Evolutionary conservation across 2,797 vertebrate species (phyloP).

Genomic region (Rhincodon typus): DNA sequence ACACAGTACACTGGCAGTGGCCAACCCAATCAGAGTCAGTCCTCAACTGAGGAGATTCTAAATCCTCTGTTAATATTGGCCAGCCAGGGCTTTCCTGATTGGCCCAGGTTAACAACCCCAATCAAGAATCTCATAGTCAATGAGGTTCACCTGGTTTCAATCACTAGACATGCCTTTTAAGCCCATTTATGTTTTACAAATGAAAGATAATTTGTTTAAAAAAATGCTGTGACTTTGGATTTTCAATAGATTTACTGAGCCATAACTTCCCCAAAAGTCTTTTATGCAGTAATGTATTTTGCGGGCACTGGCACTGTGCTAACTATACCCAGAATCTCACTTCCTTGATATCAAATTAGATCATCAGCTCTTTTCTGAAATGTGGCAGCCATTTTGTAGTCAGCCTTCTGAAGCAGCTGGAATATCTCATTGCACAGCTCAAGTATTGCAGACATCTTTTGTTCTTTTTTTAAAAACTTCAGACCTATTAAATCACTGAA

Average conservation of each 20-base stretch:
- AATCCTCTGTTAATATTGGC: no score
- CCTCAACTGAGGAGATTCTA: no score
- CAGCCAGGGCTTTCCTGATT: no score
- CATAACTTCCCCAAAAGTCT: background rate
- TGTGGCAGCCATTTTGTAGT: background rate
- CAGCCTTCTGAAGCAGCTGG: background rate
- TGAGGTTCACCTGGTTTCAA: no score
- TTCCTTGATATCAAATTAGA: background rate
- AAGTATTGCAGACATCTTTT: background rate
- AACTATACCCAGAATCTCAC: background rate
- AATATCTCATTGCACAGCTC: background rate
- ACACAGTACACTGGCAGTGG: no score
- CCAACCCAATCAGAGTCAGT: no score
- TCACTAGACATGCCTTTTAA: background rate
- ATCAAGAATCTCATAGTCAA: no score
- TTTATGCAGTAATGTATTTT: background rate
- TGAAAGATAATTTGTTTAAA: background rate
- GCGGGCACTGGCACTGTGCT: background rate
- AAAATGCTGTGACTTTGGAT: background rate
- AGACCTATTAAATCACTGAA: conserved; percentile 1
- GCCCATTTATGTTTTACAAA: background rate
- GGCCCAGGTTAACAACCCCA: no score
- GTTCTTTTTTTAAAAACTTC: background rate
- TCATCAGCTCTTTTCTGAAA: background rate
- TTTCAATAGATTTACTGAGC: background rate